Evolutionary conservation across 2,113 vertebrate species (phyloP).

Genomic region (Oncorhynchus keta): DNA sequence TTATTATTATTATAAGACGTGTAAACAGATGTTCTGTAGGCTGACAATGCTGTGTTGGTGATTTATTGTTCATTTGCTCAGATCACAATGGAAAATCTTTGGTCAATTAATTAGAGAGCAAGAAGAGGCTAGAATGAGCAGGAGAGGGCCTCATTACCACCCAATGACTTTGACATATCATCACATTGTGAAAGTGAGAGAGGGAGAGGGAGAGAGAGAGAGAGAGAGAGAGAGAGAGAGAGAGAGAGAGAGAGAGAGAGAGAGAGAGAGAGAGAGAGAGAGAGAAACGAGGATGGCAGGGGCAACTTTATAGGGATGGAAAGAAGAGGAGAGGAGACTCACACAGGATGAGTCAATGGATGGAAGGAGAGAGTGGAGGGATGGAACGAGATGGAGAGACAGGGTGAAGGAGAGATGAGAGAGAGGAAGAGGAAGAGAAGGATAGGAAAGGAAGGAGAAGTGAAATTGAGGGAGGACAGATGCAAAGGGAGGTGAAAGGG

Average conservation of each 20-base stretch:
- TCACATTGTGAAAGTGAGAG: slow-evolving; percentile 76
- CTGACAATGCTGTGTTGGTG: slow-evolving; percentile 95
- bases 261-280: too few species aligned
- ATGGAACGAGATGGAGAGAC: too few species aligned
- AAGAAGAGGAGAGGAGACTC: neutral
- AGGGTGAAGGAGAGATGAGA: too few species aligned
- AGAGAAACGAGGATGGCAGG: neutral
- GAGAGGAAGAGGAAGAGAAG: too few species aligned
- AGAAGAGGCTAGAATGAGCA: slow-evolving; percentile 85
- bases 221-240: too few species aligned
- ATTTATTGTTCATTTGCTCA: slow-evolving; percentile 98
- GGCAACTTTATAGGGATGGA: neutral
- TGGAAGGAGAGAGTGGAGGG: too few species aligned
- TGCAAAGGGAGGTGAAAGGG: too few species aligned
- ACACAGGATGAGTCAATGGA: too few species aligned
- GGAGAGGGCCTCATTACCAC: slow-evolving; percentile 85
- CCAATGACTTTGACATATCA: slow-evolving; percentile 94
- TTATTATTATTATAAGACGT: slow-evolving; percentile 91
- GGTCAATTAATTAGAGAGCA: slow-evolving; percentile 96
- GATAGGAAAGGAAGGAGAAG: too few species aligned
- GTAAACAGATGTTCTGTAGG: slow-evolving; percentile 96
- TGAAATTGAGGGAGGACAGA: too few species aligned
- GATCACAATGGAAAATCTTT: slow-evolving; percentile 94
- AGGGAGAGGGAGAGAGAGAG: neutral
- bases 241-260: too few species aligned